Conservation (phyloP, 1,140 invertebrate genomes). For the Idris sp. region DNA sequence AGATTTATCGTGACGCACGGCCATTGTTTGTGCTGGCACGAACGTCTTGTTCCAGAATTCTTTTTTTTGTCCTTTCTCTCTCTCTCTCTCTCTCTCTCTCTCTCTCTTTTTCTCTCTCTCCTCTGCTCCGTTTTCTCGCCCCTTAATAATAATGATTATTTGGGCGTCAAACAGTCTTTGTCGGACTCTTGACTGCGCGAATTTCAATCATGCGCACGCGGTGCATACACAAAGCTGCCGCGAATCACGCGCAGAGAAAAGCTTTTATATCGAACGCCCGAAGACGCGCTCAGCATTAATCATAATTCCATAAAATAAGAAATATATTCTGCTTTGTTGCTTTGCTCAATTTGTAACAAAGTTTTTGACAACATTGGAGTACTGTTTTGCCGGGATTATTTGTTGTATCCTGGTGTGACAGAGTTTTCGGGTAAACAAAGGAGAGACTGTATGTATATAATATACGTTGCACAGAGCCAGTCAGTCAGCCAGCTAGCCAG, state of each 20-base stretch:
- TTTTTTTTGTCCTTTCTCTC: too few relatives aligned
- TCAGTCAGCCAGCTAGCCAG: conserved; percentile 23
- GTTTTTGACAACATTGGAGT: too few relatives aligned
- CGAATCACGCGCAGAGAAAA: conserved; percentile 27
- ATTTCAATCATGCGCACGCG: conserved; percentile 52
- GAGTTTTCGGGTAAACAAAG: neutral
- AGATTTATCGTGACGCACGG: conserved; percentile 40
- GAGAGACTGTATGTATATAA: too few relatives aligned
- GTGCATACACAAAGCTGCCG: conserved; percentile 23
- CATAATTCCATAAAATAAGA: conserved; percentile 37
- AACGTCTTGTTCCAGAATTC: conserved; percentile 5
- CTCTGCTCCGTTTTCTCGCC: neutral
- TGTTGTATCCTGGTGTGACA: too few relatives aligned
- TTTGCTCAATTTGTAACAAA: conserved; percentile 28
- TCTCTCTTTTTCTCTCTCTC: too few relatives aligned
- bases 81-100: too few relatives aligned
- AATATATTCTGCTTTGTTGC: conserved; percentile 31
- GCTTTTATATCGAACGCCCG: conserved; percentile 20
- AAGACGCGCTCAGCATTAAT: conserved; percentile 40
- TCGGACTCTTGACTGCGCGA: conserved; percentile 7
- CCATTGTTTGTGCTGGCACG: conserved; percentile 24
- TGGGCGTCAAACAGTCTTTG: conserved; percentile 3
- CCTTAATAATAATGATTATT: neutral
- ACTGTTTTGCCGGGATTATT: too few relatives aligned
- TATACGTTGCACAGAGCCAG: conserved; percentile 28